Percentiles rank a stretch among this genome's conserved stretches.
These are phyloP conservation scores for Capromys pilorides DNA, from an alignment of 2,797 vertebrate genomes.

Conservation along the genomic window DNA sequence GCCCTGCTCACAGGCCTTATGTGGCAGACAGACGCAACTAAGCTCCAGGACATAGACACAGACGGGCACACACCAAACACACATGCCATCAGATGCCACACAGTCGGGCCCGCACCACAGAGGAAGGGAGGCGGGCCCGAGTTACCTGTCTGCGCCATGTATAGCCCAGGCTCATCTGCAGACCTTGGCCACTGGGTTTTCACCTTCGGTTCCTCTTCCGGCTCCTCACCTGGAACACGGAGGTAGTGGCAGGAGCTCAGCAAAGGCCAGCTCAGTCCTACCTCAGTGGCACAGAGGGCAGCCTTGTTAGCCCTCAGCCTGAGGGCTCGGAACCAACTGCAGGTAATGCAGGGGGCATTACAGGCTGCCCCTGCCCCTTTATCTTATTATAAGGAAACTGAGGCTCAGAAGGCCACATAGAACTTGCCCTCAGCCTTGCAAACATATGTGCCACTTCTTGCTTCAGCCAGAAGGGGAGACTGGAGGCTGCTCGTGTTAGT, in stretches of 20 bases:
- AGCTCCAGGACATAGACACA: conserved; percentile 70
- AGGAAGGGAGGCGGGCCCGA: conserved; percentile 58
- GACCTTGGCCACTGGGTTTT: conserved; percentile 98
- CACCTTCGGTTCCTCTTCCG: conserved; percentile 95
- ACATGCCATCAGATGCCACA: conserved; percentile 71
- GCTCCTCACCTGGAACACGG: conserved; percentile 89
- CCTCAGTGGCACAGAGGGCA: not conserved
- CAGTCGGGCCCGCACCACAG: conserved; percentile 70
- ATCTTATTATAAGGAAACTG: conserved; percentile 60
- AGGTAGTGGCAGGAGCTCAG: conserved; percentile 69
- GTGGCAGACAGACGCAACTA: conserved; percentile 51
- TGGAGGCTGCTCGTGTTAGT: not conserved
- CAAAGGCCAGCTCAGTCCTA: conserved; percentile 21
- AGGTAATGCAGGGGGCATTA: not conserved
- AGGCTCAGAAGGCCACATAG: conserved; percentile 21
- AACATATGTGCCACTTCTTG: not conserved
- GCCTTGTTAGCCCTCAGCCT: conserved; percentile 42
- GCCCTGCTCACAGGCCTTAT: conserved; percentile 66
- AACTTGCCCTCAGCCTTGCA: not conserved
- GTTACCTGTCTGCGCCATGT: conserved; percentile 99
- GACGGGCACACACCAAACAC: conserved; percentile 75
- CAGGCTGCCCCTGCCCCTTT: not conserved
- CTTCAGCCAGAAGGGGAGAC: not conserved
- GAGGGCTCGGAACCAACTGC: not conserved
- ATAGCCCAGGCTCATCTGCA: conserved; percentile 96